These are phyloP conservation scores for Brachionus koreanus DNA, from an alignment of 1,140 invertebrate species.

Conservation along the genomic window DNA sequence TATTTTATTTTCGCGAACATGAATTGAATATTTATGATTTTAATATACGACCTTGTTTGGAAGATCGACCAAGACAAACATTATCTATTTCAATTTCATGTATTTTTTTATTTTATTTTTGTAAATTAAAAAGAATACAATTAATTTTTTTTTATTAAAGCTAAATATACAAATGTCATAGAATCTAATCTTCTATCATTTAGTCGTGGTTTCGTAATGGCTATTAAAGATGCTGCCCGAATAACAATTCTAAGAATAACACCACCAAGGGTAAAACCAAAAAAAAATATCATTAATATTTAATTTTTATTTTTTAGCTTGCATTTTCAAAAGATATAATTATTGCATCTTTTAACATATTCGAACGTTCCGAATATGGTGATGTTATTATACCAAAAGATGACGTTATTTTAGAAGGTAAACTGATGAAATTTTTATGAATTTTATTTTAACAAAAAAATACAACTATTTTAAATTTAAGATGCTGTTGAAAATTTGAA, in stretches of 20 bases:
- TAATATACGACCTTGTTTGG: not conserved
- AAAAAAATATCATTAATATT: not conserved
- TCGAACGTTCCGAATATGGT: not conserved
- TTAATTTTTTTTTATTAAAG: not conserved
- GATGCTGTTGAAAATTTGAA: conserved; percentile 32
- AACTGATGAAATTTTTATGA: not conserved
- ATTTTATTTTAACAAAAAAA: not conserved
- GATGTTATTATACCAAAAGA: conserved; percentile 1
- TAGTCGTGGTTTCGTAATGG: not conserved
- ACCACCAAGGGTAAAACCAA: not conserved
- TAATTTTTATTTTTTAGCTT: not conserved
- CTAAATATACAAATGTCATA: not conserved
- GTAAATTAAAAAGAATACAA: not conserved
- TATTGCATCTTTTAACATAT: not conserved
- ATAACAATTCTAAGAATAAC: conserved; percentile 3
- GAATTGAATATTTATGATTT: conserved; percentile 35
- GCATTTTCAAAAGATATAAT: not conserved
- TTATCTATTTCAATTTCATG: not conserved
- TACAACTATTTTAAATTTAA: not conserved
- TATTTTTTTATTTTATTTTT: not conserved
- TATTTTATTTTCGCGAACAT: conserved; percentile 4
- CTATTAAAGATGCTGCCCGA: not conserved
- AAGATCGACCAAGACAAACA: not conserved
- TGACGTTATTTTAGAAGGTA: conserved; percentile 1
- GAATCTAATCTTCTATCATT: not conserved